Evolutionary conservation across 2,797 vertebrate species (phyloP).

Genomic region (Champsocephalus gunnari): DNA sequence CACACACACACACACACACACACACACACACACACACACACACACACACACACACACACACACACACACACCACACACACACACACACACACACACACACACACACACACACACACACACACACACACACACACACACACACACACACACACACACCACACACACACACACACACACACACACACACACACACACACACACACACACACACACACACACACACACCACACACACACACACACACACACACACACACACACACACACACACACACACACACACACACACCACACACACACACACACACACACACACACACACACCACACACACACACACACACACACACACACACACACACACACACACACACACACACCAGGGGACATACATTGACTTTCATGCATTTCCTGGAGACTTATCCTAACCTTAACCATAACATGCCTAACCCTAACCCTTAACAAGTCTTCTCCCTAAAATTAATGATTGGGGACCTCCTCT

Average conservation of each 20-base stretch:
- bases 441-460: too few species aligned
- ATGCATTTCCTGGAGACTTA: too few species aligned
- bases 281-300: slow-evolving; percentile 1
- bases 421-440: too few species aligned
- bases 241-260: not conserved
- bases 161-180: too few species aligned
- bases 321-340: too few species aligned
- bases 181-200: slow-evolving; percentile 22
- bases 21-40: not conserved
- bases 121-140: slow-evolving; percentile 3
- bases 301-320: not conserved
- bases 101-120: not conserved
- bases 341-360: too few species aligned
- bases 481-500: too few species aligned
- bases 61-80: not conserved
- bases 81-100: slow-evolving; percentile 11
- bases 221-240: not conserved
- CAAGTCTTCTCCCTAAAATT: too few species aligned
- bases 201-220: not conserved
- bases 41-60: not conserved
- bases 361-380: too few species aligned
- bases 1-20: not conserved
- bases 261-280: not conserved
- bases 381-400: too few species aligned
- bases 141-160: not conserved